Evolutionary conservation across 2,888 invertebrate genomes (phyloP).

Genomic region (Loripinus fragilis): DNA sequence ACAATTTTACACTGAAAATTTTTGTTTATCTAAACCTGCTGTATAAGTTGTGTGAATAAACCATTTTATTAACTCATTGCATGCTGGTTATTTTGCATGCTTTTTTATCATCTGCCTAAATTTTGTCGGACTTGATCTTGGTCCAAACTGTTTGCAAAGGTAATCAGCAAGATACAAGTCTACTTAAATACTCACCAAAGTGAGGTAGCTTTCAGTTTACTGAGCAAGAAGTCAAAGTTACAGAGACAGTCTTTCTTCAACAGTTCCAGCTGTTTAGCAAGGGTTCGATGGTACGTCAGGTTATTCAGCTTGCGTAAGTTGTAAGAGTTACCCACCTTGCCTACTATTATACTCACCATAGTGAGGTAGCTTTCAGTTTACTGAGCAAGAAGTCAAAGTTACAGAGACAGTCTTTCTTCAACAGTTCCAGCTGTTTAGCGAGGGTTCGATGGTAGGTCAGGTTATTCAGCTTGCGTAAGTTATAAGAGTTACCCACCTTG

Average conservation of each 20-base stretch:
- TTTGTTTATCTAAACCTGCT: no score
- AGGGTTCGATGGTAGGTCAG: constrained; percentile 73
- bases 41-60: no score
- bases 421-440: constrained; percentile 52
- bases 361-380: constrained; percentile 71
- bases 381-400: constrained; percentile 77
- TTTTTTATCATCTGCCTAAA: no score
- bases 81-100: no score
- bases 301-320: constrained; percentile 78
- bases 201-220: constrained; percentile 72
- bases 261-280: constrained; percentile 54
- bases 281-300: constrained; percentile 73
- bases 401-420: constrained; percentile 75
- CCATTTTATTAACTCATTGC: no score
- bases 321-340: constrained; percentile 69
- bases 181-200: constrained; percentile 71
- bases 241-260: constrained; percentile 75
- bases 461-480: constrained; percentile 77
- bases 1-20: no score
- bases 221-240: constrained; percentile 76
- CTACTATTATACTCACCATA: constrained; percentile 72
- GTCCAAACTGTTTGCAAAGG: no score
- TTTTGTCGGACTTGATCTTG: no score
- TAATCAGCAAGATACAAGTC: no score
- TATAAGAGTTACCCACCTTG: constrained; percentile 71